Percentiles rank a stretch among this genome's conserved stretches.
Evolutionary conservation across 2,888 invertebrate species (phyloP).

Genomic region (Uropetala carovei): DNA sequence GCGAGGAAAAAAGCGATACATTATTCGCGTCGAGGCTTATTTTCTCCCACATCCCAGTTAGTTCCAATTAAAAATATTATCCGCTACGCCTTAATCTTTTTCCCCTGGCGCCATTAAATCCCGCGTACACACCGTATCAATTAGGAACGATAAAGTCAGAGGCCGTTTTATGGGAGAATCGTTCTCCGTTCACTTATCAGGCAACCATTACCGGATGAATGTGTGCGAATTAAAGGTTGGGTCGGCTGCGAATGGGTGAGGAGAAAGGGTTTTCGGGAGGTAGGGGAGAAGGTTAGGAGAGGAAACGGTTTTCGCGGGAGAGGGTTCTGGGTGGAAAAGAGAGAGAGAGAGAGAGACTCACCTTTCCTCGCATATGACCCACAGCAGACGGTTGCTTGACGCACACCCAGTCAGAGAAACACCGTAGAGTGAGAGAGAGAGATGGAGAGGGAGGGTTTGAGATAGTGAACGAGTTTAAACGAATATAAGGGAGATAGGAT

Average conservation of each 20-base stretch:
- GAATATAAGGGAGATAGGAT: too few relatives aligned
- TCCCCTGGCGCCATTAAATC: background rate
- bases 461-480: too few relatives aligned
- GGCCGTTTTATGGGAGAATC: background rate
- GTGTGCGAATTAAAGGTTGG: background rate
- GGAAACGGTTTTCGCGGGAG: too few relatives aligned
- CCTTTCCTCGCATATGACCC: background rate
- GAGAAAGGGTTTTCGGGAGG: background rate
- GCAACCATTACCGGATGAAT: background rate
- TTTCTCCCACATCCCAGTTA: background rate
- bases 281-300: too few relatives aligned
- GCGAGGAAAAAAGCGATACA: background rate
- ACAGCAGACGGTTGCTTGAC: background rate
- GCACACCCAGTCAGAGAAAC: background rate
- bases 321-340: too few relatives aligned
- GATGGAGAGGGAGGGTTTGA: background rate
- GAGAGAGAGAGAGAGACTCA: background rate
- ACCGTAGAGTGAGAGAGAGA: background rate
- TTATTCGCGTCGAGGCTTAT: background rate
- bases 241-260: background rate
- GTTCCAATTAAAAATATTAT: background rate
- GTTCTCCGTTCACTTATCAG: background rate
- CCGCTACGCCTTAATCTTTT: background rate
- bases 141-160: slow-evolving; percentile 2
- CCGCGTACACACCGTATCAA: background rate